Evolutionary conservation across 1,140 invertebrate species (phyloP).

Genomic region (Schlechtendalia chinensis): DNA sequence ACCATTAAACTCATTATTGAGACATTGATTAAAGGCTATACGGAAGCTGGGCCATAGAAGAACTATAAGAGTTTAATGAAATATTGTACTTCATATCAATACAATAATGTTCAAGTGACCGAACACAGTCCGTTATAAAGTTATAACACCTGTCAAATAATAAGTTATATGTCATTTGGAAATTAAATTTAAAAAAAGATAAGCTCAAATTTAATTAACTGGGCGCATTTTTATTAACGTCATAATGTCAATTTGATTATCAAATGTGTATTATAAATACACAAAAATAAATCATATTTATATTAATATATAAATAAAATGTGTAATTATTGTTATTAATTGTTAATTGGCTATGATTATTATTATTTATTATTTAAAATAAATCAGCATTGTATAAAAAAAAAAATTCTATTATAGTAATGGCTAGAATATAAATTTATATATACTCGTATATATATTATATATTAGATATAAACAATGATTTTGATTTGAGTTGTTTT

Average conservation of each 20-base stretch:
- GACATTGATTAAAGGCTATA: slow-evolving; percentile 78
- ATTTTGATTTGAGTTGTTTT: slow-evolving; percentile 28
- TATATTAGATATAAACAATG: slow-evolving; percentile 32
- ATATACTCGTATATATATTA: neutral
- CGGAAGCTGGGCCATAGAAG: slow-evolving; percentile 57
- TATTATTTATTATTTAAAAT: neutral
- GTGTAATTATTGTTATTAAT: slow-evolving; percentile 47
- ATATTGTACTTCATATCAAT: slow-evolving; percentile 38
- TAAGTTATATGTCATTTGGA: slow-evolving; percentile 25
- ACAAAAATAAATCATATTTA: slow-evolving; percentile 22
- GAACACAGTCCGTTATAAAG: neutral
- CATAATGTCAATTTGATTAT: slow-evolving; percentile 44
- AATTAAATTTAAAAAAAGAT: slow-evolving; percentile 19
- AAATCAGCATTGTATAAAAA: slow-evolving; percentile 27
- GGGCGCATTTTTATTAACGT: slow-evolving; percentile 24
- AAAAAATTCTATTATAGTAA: slow-evolving; percentile 23
- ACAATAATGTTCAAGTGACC: neutral
- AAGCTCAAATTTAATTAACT: slow-evolving; percentile 39
- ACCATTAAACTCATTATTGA: slow-evolving; percentile 89
- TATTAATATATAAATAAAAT: slow-evolving; percentile 44
- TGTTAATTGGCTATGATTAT: slow-evolving; percentile 47
- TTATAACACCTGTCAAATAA: neutral
- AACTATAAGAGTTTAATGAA: neutral
- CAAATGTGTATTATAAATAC: neutral
- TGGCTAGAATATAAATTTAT: slow-evolving; percentile 20